Percentiles rank a stretch among this genome's conserved stretches.
phyloP scores from a whole-genome alignment of 2,797 vertebrate species.

The Menidia menidia region DNA sequence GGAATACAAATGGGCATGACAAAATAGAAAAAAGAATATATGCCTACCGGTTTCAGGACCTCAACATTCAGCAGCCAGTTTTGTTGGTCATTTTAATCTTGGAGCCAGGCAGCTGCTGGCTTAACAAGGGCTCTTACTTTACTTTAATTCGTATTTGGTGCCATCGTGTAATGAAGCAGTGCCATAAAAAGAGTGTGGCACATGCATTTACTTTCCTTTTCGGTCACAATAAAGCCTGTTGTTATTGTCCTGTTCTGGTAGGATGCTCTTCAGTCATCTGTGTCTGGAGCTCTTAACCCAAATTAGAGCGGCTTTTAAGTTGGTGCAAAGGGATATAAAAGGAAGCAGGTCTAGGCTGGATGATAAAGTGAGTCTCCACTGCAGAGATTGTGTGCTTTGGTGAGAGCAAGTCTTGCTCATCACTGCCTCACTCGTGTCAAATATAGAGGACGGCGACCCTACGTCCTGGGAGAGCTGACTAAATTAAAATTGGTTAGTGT shows the following conservation, averaged over 20 bases:
- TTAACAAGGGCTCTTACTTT: slow-evolving; percentile 52
- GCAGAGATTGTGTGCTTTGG: slow-evolving; percentile 38
- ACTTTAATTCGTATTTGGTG: slow-evolving; percentile 57
- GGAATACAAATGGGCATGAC: slow-evolving; percentile 18
- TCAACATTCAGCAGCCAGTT: slow-evolving; percentile 35
- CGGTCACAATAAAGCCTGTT: slow-evolving; percentile 48
- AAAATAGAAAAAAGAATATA: slow-evolving; percentile 18
- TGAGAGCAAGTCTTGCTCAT: slow-evolving; percentile 31
- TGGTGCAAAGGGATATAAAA: slow-evolving; percentile 69
- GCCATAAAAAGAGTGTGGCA: slow-evolving; percentile 43
- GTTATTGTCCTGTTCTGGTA: slow-evolving; percentile 57
- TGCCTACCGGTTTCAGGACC: slow-evolving; percentile 20
- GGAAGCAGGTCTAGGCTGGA: slow-evolving; percentile 66
- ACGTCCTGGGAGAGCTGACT: slow-evolving; percentile 45
- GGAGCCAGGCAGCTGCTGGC: slow-evolving; percentile 44
- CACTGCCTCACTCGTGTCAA: slow-evolving; percentile 36
- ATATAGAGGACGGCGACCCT: slow-evolving; percentile 30
- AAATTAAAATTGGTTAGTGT: slow-evolving; percentile 49
- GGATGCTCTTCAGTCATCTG: slow-evolving; percentile 46
- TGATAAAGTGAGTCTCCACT: slow-evolving; percentile 51
- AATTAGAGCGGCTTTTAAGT: slow-evolving; percentile 65
- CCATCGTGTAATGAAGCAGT: slow-evolving; percentile 52
- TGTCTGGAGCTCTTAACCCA: slow-evolving; percentile 58
- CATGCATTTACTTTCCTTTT: slow-evolving; percentile 38
- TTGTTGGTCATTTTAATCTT: slow-evolving; percentile 55